phyloP scores from a whole-genome alignment of 2,888 invertebrate species.

The Acholoe squamosa region DNA sequence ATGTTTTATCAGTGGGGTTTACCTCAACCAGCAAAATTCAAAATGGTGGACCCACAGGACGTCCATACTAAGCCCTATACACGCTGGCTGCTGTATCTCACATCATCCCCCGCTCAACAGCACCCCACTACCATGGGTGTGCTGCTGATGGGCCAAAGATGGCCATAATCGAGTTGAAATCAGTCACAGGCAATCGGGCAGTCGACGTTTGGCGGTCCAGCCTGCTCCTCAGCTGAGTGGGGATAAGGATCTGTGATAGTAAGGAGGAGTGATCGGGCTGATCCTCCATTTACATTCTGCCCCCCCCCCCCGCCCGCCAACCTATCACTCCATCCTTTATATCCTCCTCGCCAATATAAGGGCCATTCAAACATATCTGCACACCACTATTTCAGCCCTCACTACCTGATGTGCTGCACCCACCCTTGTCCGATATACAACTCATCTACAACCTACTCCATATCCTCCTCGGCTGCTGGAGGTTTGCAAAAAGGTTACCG shows the following conservation, averaged over 20 bases:
- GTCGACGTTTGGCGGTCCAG: background rate
- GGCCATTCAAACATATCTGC: too few species aligned
- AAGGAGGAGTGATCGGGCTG: background rate
- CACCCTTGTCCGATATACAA: background rate
- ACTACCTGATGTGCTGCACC: background rate
- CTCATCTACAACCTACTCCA: background rate
- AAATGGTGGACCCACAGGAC: too few species aligned
- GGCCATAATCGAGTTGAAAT: conserved; percentile 35
- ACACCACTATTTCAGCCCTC: background rate
- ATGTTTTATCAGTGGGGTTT: too few species aligned
- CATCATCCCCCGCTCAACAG: background rate
- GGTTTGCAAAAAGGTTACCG: conserved; percentile 6
- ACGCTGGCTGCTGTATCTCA: too few species aligned
- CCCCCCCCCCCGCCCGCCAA: background rate
- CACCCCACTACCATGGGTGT: background rate
- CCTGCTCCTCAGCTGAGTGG: background rate
- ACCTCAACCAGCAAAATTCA: too few species aligned
- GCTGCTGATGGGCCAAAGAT: conserved; percentile 31
- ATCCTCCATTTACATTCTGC: background rate
- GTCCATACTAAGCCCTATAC: too few species aligned
- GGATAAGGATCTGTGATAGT: conserved; percentile 28
- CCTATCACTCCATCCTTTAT: too few species aligned
- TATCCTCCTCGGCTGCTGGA: background rate
- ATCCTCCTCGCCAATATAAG: background rate
- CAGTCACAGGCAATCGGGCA: background rate